These are phyloP conservation scores for Eilema depressum DNA, from an alignment of 2,888 invertebrate species.

Conservation along the genomic window DNA sequence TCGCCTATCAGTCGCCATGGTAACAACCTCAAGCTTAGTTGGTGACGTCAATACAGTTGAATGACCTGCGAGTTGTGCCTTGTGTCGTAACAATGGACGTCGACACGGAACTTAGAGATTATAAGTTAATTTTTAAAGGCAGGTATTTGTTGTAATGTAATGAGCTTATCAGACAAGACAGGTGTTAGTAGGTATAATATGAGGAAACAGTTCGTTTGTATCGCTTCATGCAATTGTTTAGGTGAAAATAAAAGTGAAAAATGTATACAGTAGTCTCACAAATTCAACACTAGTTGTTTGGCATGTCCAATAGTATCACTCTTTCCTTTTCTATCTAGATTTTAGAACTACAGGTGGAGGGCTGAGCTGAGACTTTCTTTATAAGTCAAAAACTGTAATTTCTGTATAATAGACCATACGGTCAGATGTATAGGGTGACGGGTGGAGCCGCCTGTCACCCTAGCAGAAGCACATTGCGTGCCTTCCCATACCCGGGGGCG, in stretches of 20 bases:
- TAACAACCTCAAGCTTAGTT: slow-evolving; percentile 16
- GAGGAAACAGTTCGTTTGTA: background rate
- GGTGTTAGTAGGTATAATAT: background rate
- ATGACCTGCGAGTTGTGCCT: slow-evolving; percentile 35
- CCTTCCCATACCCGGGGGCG: too few relatives aligned
- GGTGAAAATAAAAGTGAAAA: background rate
- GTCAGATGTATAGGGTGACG: too few relatives aligned
- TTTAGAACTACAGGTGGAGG: too few relatives aligned
- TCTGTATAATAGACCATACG: too few relatives aligned
- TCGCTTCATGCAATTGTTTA: background rate
- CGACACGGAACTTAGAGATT: slow-evolving; percentile 27
- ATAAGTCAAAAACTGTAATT: too few relatives aligned
- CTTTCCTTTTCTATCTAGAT: too few relatives aligned
- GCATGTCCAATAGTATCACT: too few relatives aligned
- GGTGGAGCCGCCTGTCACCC: too few relatives aligned
- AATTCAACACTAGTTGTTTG: too few relatives aligned
- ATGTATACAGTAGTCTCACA: too few relatives aligned
- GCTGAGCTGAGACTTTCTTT: too few relatives aligned
- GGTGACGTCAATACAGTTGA: slow-evolving; percentile 36
- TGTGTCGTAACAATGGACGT: slow-evolving; percentile 30
- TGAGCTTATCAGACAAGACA: background rate
- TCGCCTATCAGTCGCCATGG: slow-evolving; percentile 17
- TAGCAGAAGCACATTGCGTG: too few relatives aligned
- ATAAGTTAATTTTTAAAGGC: slow-evolving; percentile 35
- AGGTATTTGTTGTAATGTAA: slow-evolving; percentile 32